Base-by-base conservation (phyloP, 2,888 invertebrate species). In the Archips crataeganus region DNA sequence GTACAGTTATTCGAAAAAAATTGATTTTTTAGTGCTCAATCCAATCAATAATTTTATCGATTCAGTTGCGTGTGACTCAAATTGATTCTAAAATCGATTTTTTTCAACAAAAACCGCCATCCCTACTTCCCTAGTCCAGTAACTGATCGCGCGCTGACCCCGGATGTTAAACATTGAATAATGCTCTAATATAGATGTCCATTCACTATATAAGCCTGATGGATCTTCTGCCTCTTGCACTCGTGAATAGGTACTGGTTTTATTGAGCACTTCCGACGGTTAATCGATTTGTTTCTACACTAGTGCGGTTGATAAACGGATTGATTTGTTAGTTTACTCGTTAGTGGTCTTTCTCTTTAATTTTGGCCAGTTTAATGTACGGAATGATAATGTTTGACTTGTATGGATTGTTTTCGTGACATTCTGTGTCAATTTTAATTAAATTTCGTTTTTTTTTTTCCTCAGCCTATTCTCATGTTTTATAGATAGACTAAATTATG, bases 161-260 rank as follows among this genome's bases (percentile, higher is more conserved):
- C 49, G 73, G 49, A 64, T 74, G 64, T 74, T 63, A 51, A 73
- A 73, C 73, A 69, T 69, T 74, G 73, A 74, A 74, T 69, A 69
- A 74, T 69, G 69, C 64, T 64, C 73, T 69, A 59, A 73, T 69
- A 65, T 49, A 69, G 34, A 60, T 69, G 73, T 51, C 72, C 57
- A 59, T 68, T 74, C 60, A 42, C 59, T 60, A 74, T n/a, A n/a
- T n/a, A 73, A 74, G 69, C 73, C 69, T 69, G 69, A 74, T 74
- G 69, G 69, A 74, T 69, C 69, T 69, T 64, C 64, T 42, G 54
- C 59, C 57, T 36, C 68, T 74, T 60, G 59, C 47, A 23, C n/a
- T 64, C 23, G 59, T 69, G 69, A 73, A 74, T 74, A 34, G 69
- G 49, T 32, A 67, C 67, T 45, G 63, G 59, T 69, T 73, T 73